A percentile compares a stretch with the other conserved stretches of the same genome.
Evolutionary conservation across 2,113 vertebrate genomes (phyloP).

Genomic region (Sorex araneus): DNA sequence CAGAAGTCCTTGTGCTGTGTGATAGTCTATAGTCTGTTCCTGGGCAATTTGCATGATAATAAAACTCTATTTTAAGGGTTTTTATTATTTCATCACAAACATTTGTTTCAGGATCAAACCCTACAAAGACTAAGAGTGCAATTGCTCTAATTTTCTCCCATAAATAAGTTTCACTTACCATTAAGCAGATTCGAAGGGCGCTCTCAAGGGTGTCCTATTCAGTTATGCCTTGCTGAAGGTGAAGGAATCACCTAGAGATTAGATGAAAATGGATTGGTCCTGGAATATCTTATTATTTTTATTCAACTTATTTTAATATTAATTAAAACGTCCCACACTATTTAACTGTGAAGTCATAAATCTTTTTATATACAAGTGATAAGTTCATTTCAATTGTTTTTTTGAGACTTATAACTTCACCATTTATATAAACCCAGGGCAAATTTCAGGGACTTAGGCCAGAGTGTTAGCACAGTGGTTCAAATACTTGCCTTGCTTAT

Average conservation of each 20-base stretch:
- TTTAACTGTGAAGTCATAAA: neutral
- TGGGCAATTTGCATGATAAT: constrained; percentile 72
- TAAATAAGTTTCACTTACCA: constrained; percentile 68
- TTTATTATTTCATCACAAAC: constrained; percentile 63
- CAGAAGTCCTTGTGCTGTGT: constrained; percentile 37
- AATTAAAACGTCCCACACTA: neutral
- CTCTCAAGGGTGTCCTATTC: constrained; percentile 49
- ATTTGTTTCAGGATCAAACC: constrained; percentile 69
- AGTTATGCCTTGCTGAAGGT: constrained; percentile 16
- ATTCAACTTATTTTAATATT: constrained; percentile 56
- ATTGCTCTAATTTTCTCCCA: constrained; percentile 61
- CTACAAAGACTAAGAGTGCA: constrained; percentile 48
- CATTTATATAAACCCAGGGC: neutral
- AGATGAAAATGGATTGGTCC: constrained; percentile 33
- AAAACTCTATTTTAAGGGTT: constrained; percentile 67
- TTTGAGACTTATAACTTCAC: constrained; percentile 40
- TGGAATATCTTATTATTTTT: constrained; percentile 25
- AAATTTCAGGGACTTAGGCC: neutral
- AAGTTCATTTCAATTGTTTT: constrained; percentile 46
- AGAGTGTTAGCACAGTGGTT: neutral
- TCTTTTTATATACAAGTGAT: constrained; percentile 35
- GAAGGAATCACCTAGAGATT: constrained; percentile 1
- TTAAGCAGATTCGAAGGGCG: constrained; percentile 21
- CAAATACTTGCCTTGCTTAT: too few relatives aligned
- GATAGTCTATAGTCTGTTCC: neutral